A percentile compares a stretch with the other conserved stretches of the same genome.
phyloP scores from a whole-genome alignment of 30 jellyfish, hydroid and myxozoan genomes.

The Aurelia aurita complex sp. Pacific region DNA sequence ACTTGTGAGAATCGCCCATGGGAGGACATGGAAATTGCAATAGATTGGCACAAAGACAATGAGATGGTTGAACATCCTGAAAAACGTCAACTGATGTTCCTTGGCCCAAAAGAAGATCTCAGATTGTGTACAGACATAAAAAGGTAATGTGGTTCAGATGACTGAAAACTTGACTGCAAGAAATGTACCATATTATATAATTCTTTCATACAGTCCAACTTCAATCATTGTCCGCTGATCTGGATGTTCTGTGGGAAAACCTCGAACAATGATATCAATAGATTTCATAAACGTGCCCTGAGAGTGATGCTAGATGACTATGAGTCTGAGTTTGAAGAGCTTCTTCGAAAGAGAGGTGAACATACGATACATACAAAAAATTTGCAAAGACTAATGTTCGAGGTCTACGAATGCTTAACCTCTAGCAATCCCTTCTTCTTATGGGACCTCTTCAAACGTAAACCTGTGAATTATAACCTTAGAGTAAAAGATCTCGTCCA shows the following conservation, averaged over 20 bases:
- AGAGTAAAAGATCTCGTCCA: slow-evolving; percentile 19
- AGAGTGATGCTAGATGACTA: not conserved
- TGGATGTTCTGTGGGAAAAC: not conserved
- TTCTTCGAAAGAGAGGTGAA: slow-evolving; percentile 13
- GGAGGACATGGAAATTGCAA: no score
- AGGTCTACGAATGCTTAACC: not conserved
- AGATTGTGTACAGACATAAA: no score
- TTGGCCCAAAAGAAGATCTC: no score
- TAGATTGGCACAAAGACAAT: no score
- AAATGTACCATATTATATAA: not conserved
- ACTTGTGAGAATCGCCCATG: no score
- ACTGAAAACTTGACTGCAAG: not conserved
- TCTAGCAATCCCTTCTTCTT: no score
- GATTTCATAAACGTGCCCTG: slow-evolving; percentile 19
- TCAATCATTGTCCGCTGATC: not conserved
- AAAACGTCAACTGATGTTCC: no score
- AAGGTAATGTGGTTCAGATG: no score
- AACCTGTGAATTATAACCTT: no score
- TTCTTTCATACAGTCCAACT: not conserved
- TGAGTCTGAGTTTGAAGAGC: slow-evolving; percentile 2
- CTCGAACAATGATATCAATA: slow-evolving; percentile 1
- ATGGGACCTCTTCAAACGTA: no score
- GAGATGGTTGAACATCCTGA: no score
- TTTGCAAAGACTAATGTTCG: not conserved
- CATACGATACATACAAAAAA: not conserved